phyloP scores from a whole-genome alignment of 2,888 invertebrate genomes.

The Trypoxylon attenuatum region DNA sequence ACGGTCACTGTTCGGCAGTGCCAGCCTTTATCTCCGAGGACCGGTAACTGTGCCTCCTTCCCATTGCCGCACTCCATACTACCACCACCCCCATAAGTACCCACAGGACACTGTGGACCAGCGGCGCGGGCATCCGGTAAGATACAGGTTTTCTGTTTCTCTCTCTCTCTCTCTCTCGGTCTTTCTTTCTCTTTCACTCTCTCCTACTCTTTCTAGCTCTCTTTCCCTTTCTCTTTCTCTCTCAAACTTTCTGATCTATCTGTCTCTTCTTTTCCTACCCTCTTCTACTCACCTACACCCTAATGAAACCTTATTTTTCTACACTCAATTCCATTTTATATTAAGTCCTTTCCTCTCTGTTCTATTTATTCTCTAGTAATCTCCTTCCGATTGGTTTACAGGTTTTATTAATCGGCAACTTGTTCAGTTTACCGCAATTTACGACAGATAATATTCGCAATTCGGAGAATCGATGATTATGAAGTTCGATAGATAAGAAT shows the following conservation, averaged over 20 bases:
- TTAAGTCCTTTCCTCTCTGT: background rate
- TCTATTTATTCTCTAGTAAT: background rate
- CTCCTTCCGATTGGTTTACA: no score
- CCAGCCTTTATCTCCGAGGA: conserved; percentile 74
- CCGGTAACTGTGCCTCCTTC: conserved; percentile 73
- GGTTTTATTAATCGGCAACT: no score
- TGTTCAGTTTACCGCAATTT: no score
- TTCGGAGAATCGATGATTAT: no score
- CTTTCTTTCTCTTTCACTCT: conserved; percentile 5
- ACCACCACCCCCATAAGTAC: conserved; percentile 73
- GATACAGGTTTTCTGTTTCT: conserved; percentile 60
- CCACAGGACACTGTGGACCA: conserved; percentile 70
- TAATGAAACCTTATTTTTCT: no score
- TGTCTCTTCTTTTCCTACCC: background rate
- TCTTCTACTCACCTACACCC: background rate
- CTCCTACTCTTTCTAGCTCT: conserved; percentile 10
- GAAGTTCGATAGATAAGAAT: no score
- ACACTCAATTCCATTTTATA: background rate
- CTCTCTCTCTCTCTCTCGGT: conserved; percentile 10
- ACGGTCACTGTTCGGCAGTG: conserved; percentile 74
- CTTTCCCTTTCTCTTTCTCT: conserved; percentile 1
- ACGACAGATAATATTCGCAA: no score
- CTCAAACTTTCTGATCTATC: no score
- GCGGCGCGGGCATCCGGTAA: conserved; percentile 70
- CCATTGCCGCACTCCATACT: conserved; percentile 73